Conservation (phyloP, 2,797 vertebrate genomes). For the Notoglanidium macrostoma region DNA sequence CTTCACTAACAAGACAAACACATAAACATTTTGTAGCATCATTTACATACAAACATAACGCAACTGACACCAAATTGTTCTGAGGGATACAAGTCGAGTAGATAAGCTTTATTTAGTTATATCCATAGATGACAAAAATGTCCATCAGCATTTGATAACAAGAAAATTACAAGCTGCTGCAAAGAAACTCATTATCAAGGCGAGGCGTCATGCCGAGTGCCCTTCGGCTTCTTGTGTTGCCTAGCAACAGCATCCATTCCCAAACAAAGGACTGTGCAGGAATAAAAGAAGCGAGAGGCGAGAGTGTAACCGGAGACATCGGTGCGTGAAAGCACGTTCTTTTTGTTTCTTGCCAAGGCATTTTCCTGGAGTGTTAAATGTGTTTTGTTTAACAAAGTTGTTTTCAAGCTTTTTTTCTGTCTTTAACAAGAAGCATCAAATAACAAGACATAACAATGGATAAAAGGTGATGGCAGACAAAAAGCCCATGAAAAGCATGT, state of each 20-base stretch:
- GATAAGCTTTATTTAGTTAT: neutral
- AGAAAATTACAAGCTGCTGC: neutral
- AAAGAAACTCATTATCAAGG: neutral
- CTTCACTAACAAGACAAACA: neutral
- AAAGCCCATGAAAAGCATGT: neutral
- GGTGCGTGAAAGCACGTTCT: neutral
- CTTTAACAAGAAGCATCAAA: neutral
- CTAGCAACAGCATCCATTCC: conserved; percentile 57
- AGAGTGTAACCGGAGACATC: conserved; percentile 21
- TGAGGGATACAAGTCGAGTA: neutral
- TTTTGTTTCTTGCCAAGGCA: neutral
- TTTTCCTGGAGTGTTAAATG: conserved; percentile 19
- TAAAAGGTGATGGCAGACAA: neutral
- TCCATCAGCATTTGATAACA: conserved; percentile 26
- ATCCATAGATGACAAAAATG: neutral
- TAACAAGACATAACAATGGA: neutral
- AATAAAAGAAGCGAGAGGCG: conserved; percentile 48
- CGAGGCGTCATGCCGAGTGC: neutral
- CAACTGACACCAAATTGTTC: neutral
- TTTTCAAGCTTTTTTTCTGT: neutral
- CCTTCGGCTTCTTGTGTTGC: conserved; percentile 54
- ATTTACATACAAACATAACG: neutral
- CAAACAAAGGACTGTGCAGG: conserved; percentile 54
- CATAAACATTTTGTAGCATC: neutral
- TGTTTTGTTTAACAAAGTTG: neutral